Evolutionary conservation across 2,888 invertebrate genomes (phyloP), one percentile per base, ranked within the genome.

Genomic region (Cryptocephalus moraei): DNA sequence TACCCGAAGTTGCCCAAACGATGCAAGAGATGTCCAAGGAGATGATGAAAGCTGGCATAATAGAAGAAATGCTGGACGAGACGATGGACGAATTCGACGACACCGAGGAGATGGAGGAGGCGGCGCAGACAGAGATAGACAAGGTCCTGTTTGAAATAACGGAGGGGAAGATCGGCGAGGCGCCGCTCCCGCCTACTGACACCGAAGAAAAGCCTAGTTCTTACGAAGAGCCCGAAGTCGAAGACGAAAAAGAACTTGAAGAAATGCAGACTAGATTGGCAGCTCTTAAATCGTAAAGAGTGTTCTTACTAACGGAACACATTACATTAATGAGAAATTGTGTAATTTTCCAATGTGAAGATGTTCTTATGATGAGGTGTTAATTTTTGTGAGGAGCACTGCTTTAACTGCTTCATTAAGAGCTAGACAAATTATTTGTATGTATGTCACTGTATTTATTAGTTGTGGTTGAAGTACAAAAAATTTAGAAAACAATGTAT

Each of bases 21-120:
- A 99, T 99, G 97, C 85, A 92, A 62, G 96, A 96, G 57, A 77
- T 99, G 75, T 95, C 96, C 1, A 93, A 91, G 65, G 99, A 99
- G 76, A 99, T 99, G 97, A 97, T 94, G 91, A 89, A 84, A 70
- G 94, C 95, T 0, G 97, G 97, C 12, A 96, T 99, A 50, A 92
- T 99, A 45, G 97, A 99, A 68, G 99, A 99, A 73, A 95, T 99
- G 96, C 74, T 99, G 39, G 96, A 97, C 56, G 99, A 99, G 66
- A 93, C 95, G 32, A 86, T 99, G 84, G 93, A 95, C 51, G 77
- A 81, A 4, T 81, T 95, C 53, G 93, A 94, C 60, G 93, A 94
- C 67, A 92, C 92, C 67, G 84, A 89, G 8, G 94, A 95, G 64
- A 79, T 96, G 78, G 99, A 99, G 63, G 95, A 96, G 61, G 92